A percentile compares a stretch with the other conserved stretches of the same genome.
Evolutionary conservation across 2,113 vertebrate genomes (phyloP).

Genomic region (Serranochromis macrocephalus): DNA sequence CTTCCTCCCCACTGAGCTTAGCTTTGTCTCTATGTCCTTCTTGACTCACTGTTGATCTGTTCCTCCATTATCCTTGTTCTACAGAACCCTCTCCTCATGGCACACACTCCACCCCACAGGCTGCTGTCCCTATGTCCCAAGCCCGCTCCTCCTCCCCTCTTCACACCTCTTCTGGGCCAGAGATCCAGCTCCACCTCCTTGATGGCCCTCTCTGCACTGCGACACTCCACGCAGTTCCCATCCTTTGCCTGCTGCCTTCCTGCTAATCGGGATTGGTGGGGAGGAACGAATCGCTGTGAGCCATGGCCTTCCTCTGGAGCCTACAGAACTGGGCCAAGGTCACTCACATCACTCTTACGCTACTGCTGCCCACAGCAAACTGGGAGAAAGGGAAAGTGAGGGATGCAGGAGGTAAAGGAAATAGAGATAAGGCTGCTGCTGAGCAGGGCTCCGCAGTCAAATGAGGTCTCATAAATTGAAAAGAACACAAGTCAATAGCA

Average conservation of each 20-base stretch:
- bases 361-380: slow-evolving; percentile 30
- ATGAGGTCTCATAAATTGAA: slow-evolving; percentile 12
- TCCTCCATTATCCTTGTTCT: slow-evolving; percentile 8
- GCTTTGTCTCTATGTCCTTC: slow-evolving; percentile 17
- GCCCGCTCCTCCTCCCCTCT: neutral
- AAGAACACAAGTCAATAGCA: slow-evolving; percentile 25
- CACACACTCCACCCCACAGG: neutral
- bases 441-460: neutral
- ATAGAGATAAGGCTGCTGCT: slow-evolving; percentile 25
- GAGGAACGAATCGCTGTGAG: slow-evolving; percentile 43
- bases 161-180: slow-evolving; percentile 24
- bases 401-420: slow-evolving; percentile 8
- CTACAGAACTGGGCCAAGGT: slow-evolving; percentile 62
- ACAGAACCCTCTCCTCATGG: neutral
- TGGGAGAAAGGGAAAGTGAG: neutral
- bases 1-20: slow-evolving; percentile 11
- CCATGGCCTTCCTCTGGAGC: slow-evolving; percentile 46
- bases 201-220: slow-evolving; percentile 51
- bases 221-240: slow-evolving; percentile 40
- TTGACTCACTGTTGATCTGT: slow-evolving; percentile 40
- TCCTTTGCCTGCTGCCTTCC: slow-evolving; percentile 35
- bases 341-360: slow-evolving; percentile 36
- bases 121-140: neutral
- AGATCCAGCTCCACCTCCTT: slow-evolving; percentile 23
- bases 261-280: slow-evolving; percentile 52